phyloP scores from a whole-genome alignment of 2,113 vertebrate genomes.

The Pristiophorus japonicus region DNA sequence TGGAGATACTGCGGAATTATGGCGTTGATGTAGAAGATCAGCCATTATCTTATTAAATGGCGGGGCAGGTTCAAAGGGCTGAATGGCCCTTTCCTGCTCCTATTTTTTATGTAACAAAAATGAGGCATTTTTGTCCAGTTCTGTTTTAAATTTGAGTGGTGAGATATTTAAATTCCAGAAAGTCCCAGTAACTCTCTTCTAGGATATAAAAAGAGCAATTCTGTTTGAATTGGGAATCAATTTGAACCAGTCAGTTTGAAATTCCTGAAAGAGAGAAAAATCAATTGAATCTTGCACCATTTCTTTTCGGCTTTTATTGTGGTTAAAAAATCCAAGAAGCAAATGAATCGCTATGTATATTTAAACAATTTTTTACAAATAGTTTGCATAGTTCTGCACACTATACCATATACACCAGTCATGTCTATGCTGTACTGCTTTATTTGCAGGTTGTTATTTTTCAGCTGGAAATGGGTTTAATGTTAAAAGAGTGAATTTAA shows the following conservation, averaged over 20 bases:
- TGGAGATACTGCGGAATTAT: no score
- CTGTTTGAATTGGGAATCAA: no score
- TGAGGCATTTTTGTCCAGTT: background rate
- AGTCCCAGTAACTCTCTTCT: background rate
- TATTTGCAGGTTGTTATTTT: background rate
- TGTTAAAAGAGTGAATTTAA: constrained; percentile 2
- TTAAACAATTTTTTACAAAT: background rate
- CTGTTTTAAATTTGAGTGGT: background rate
- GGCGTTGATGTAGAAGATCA: no score
- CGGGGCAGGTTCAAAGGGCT: no score
- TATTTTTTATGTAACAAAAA: no score
- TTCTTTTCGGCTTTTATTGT: background rate
- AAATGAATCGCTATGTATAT: background rate
- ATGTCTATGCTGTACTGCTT: background rate
- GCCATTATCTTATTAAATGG: no score
- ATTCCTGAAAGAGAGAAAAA: background rate
- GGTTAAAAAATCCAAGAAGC: background rate
- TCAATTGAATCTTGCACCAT: background rate
- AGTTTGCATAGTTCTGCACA: no score
- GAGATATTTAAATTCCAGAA: background rate
- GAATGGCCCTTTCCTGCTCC: no score
- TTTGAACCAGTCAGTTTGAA: background rate
- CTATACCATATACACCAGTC: background rate
- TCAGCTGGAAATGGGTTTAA: no score
- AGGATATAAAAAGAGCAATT: background rate